These are phyloP conservation scores for Scaptomyza hsui DNA, from an alignment of 1,140 invertebrate genomes.

Conservation along the genomic window DNA sequence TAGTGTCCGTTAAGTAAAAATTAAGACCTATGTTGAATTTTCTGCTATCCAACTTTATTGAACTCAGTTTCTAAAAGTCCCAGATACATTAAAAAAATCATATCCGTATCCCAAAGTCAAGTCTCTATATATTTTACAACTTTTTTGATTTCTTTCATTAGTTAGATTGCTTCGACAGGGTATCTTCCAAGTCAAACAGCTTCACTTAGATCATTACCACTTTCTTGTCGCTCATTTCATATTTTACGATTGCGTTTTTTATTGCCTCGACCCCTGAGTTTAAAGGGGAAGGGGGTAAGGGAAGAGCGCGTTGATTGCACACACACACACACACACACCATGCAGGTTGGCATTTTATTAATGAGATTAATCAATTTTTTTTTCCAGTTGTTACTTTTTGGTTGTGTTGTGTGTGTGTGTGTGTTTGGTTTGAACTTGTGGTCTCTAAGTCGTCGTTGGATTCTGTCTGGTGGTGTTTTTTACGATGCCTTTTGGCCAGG, in stretches of 20 bases:
- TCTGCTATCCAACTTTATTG: no score
- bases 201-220: not conserved
- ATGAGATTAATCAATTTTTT: slow-evolving; percentile 80
- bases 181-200: not conserved
- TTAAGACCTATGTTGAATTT: no score
- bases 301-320: slow-evolving; percentile 61
- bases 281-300: not conserved
- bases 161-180: slow-evolving; percentile 1
- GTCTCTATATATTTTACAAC: no score
- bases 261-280: slow-evolving; percentile 55
- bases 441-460: slow-evolving; percentile 23
- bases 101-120: no score
- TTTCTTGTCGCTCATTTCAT: slow-evolving; percentile 37
- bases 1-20: no score
- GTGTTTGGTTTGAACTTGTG: slow-evolving; percentile 38
- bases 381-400: slow-evolving; percentile 30
- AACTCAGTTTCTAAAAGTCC: no score
- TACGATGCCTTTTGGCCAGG: slow-evolving; percentile 62
- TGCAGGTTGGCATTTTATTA: slow-evolving; percentile 80
- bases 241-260: slow-evolving; percentile 80
- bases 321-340: slow-evolving; percentile 63
- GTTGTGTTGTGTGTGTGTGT: slow-evolving; percentile 24
- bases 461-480: slow-evolving; percentile 71
- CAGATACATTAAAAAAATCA: no score
- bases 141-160: not conserved